Conservation (phyloP, 1,140 invertebrate genomes). For the Venturia canescens region DNA sequence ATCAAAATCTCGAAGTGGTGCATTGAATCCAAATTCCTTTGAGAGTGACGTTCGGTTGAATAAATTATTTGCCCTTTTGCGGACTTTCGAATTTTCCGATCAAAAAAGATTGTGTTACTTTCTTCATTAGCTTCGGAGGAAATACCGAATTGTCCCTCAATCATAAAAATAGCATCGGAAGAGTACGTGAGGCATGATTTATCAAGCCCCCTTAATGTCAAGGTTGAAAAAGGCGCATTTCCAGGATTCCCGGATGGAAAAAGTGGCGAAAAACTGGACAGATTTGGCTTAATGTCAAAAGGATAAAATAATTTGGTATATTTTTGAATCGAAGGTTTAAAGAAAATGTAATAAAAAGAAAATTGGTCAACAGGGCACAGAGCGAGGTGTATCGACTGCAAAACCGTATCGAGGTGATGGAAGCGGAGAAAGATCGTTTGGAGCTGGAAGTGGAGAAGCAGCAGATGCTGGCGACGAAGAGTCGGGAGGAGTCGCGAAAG, state of each 20-base stretch:
- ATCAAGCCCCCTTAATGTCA: not conserved
- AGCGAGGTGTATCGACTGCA: conserved; percentile 92
- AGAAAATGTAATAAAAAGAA: conserved; percentile 18
- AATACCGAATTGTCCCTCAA: not conserved
- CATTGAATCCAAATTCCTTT: too few species aligned
- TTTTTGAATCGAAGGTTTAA: not conserved
- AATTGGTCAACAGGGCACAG: conserved; percentile 81
- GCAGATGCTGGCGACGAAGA: conserved; percentile 85
- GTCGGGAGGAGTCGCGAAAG: conserved; percentile 90
- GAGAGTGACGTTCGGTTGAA: too few species aligned
- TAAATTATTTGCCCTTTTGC: too few species aligned
- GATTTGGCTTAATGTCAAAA: too few species aligned
- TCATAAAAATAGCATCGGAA: too few species aligned
- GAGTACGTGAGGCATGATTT: not conserved
- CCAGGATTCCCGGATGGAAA: too few species aligned
- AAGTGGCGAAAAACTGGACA: too few species aligned
- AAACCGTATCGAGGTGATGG: conserved; percentile 89
- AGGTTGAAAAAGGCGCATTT: not conserved
- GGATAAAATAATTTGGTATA: too few species aligned
- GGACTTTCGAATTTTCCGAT: too few species aligned
- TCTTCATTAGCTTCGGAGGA: too few species aligned
- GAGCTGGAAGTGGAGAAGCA: conserved; percentile 93
- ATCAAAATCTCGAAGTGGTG: too few species aligned
- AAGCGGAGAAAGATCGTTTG: conserved; percentile 90
- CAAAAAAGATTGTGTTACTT: too few species aligned